Base-by-base conservation (phyloP, 2,888 invertebrate species). In the Flexamia atlantica region DNA sequence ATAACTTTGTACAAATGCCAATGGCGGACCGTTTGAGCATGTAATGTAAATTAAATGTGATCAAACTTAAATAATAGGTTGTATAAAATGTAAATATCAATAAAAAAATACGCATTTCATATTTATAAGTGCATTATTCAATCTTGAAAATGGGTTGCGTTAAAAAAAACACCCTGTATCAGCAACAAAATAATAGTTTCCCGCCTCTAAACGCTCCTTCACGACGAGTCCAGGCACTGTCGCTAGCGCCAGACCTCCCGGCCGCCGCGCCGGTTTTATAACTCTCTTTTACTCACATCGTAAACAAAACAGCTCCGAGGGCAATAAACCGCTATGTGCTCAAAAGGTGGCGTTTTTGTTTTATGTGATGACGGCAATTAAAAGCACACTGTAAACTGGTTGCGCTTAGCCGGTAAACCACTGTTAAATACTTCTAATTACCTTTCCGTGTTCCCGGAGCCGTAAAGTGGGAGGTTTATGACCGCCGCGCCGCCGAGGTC, bases 341-440 rank as follows among this genome's bases (percentile, higher is more conserved):
- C 76, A 76, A 76, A 76, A 76, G 76, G 76, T 76, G 76, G 76
- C 76, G 76, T 42, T 76, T 76, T 76, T 64, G 76, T 42, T 76
- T 74, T 76, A 76, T 76, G 76, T 76, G 76, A 50, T 23, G 76
- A 30, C 76, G 46, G 46, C 76, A 76, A 76, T 76, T 76, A 76
- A 74, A 76, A 42, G 76, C 76, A n/a, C 30, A 5, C 76, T 76
- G 76, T 76, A 76, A 76, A 76, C 76, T 50, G 76, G 46, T 42
- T 42, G 72, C 72, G 36, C 72, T 64, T 64, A 30, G 76, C 76
- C 50, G 76, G 76, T 76, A 76, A 76, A 76, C 76, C 76, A 23
- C 76, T 76, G 76, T 76, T 76, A 50, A 76, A 76, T 76, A 42
- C 36, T 50, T 7, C 76, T 76, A 76, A 76, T 76, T 76, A 76